Percentiles rank a stretch among this genome's conserved stretches.
Evolutionary conservation across 30 jellyfish, hydroid and myxozoan species (phyloP).

Genomic region (Chironex yamaguchii): DNA sequence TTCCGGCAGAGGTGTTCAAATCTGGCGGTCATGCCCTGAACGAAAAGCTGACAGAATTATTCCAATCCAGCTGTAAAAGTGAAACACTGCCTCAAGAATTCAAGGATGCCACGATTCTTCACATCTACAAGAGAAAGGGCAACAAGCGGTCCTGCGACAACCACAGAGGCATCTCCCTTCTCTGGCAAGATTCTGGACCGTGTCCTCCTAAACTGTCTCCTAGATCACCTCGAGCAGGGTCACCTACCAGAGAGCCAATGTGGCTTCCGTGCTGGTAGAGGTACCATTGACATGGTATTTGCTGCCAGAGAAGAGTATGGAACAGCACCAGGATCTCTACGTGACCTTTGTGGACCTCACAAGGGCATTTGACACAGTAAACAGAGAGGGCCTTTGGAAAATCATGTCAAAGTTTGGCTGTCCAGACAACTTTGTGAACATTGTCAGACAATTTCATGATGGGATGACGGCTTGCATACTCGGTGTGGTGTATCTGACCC

Average conservation of each 20-base stretch:
- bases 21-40: too few relatives aligned
- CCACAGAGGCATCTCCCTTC: conserved; percentile 32
- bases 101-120: conserved; percentile 3
- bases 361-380: conserved; percentile 15
- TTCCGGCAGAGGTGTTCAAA: too few relatives aligned
- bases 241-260: conserved; percentile 45
- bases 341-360: conserved; percentile 40
- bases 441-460: conserved; percentile 1
- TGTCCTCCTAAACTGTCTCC: not conserved
- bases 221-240: not conserved
- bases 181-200: conserved; percentile 11
- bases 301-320: conserved; percentile 33
- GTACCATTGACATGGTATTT: conserved; percentile 40
- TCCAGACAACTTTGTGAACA: not conserved
- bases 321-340: not conserved
- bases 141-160: conserved; percentile 16
- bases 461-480: conserved; percentile 27
- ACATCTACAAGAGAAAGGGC: conserved; percentile 14
- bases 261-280: conserved; percentile 27
- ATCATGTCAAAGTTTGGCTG: conserved; percentile 17
- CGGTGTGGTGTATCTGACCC: not conserved
- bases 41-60: too few relatives aligned
- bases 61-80: too few relatives aligned
- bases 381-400: conserved; percentile 5
- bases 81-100: conserved; percentile 15